phyloP scores from a whole-genome alignment of 2,888 invertebrate species.

The Eumerus sabulonum region DNA sequence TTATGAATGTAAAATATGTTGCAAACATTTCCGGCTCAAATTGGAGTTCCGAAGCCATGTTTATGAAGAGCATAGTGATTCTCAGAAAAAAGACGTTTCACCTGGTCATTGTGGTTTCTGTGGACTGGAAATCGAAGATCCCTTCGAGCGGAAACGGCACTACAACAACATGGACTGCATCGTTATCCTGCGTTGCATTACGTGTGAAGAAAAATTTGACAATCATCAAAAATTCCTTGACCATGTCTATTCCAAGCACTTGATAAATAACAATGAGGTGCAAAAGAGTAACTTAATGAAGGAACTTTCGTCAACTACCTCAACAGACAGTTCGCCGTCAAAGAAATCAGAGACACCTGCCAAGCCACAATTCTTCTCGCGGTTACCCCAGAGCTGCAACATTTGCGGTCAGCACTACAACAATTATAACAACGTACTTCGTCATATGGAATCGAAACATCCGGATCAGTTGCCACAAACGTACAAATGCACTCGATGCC shows the following conservation, averaged over 20 bases:
- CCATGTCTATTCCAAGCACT: constrained; percentile 78
- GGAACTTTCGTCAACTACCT: constrained; percentile 54
- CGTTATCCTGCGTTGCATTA: constrained; percentile 77
- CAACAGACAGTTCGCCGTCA: constrained; percentile 59
- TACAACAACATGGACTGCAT: constrained; percentile 79
- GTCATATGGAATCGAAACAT: constrained; percentile 79
- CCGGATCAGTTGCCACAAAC: constrained; percentile 78
- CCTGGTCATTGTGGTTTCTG: constrained; percentile 78
- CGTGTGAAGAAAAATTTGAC: constrained; percentile 78
- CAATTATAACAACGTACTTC: constrained; percentile 78
- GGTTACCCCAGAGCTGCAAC: constrained; percentile 78
- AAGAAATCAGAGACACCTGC: constrained; percentile 67
- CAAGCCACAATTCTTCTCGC: constrained; percentile 76
- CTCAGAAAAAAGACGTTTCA: constrained; percentile 77
- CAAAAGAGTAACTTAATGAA: constrained; percentile 68
- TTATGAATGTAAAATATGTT: constrained; percentile 78
- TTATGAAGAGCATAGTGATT: constrained; percentile 78
- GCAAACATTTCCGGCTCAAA: constrained; percentile 77
- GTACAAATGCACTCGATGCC: constrained; percentile 78
- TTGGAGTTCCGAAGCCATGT: constrained; percentile 79
- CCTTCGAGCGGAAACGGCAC: constrained; percentile 77
- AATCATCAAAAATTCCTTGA: constrained; percentile 78
- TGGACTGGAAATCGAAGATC: constrained; percentile 77
- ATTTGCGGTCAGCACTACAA: constrained; percentile 79
- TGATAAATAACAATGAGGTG: constrained; percentile 72